Percentiles rank a stretch among this genome's conserved stretches.
phyloP scores from a whole-genome alignment of 2,888 invertebrate genomes.

The Chloromyia formosa region DNA sequence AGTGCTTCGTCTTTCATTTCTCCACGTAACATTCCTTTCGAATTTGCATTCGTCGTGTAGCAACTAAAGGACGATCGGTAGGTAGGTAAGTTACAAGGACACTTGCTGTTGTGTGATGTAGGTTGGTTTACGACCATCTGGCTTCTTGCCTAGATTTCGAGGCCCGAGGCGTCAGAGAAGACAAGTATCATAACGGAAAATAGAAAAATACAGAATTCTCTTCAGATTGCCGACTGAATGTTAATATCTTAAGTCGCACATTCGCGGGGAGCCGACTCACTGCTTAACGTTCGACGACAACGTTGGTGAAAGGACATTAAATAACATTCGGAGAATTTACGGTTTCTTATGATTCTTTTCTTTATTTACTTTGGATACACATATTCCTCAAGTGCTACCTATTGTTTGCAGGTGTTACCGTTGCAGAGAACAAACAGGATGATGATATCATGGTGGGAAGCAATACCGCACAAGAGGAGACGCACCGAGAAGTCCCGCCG shows the following conservation, averaged over 20 bases:
- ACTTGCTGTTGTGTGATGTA: too few relatives aligned
- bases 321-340: background rate
- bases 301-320: background rate
- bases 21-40: conserved; percentile 2
- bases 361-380: background rate
- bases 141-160: background rate
- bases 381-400: background rate
- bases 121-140: conserved; percentile 5
- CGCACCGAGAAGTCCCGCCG: too few relatives aligned
- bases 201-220: too few relatives aligned
- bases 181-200: conserved; percentile 13
- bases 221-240: conserved; percentile 26
- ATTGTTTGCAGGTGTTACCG: conserved; percentile 7
- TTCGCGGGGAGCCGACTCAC: background rate
- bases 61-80: background rate
- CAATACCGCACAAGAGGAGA: background rate
- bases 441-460: background rate
- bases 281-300: too few relatives aligned
- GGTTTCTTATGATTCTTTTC: background rate
- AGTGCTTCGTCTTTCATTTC: conserved; percentile 27
- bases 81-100: too few relatives aligned
- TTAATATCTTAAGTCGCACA: conserved; percentile 32
- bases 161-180: background rate
- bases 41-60: conserved; percentile 18
- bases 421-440: background rate